Conservation (phyloP, 1,140 invertebrate genomes). For the Drosophila navojoa region DNA sequence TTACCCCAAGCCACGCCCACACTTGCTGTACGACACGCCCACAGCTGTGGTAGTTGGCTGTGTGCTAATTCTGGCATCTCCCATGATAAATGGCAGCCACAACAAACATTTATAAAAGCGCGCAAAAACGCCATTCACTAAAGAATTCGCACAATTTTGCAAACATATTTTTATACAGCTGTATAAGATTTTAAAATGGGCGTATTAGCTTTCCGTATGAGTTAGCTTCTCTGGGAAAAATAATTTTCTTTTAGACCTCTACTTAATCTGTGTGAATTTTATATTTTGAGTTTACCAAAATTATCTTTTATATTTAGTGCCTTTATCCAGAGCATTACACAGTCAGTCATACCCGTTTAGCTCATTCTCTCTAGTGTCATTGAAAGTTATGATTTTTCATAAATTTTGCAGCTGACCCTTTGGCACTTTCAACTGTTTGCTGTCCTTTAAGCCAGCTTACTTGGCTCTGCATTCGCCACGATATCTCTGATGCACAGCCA, state of each 20-base stretch:
- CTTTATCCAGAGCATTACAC: not conserved
- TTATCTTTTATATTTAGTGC: not conserved
- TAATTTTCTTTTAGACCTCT: too few species aligned
- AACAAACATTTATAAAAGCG: slow-evolving; percentile 44
- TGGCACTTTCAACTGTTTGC: slow-evolving; percentile 51
- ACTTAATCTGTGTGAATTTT: too few species aligned
- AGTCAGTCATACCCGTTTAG: not conserved
- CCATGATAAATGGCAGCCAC: slow-evolving; percentile 67
- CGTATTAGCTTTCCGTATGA: not conserved
- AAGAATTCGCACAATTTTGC: slow-evolving; percentile 18
- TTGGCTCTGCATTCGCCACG: slow-evolving; percentile 29
- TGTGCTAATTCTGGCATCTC: slow-evolving; percentile 56
- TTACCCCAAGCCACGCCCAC: slow-evolving; percentile 53
- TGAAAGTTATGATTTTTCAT: slow-evolving; percentile 55
- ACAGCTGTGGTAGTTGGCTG: slow-evolving; percentile 27
- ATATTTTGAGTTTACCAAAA: too few species aligned
- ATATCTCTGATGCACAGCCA: slow-evolving; percentile 50
- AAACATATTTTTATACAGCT: slow-evolving; percentile 14
- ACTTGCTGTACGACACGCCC: slow-evolving; percentile 39
- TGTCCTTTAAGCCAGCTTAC: slow-evolving; percentile 38
- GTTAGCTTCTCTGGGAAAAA: too few species aligned
- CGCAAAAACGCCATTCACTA: slow-evolving; percentile 12
- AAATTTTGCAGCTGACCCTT: slow-evolving; percentile 44
- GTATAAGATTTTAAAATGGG: not conserved
- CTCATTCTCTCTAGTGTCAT: slow-evolving; percentile 22